Evolutionary conservation across 2,113 vertebrate species (phyloP).

Genomic region (Notothenia rossii): DNA sequence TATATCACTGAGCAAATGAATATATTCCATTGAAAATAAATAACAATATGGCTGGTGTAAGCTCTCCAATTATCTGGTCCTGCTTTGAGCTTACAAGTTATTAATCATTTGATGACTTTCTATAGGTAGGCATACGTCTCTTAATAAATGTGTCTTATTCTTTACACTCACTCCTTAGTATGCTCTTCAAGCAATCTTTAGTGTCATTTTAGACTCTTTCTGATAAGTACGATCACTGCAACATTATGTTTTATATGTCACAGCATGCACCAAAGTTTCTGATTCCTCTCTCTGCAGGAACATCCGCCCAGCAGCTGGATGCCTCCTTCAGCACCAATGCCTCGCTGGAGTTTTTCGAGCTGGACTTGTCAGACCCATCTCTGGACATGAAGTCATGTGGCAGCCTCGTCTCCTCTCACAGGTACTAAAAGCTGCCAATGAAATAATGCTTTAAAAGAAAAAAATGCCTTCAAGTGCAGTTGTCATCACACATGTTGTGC

Average conservation of each 20-base stretch:
- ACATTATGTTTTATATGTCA: background rate
- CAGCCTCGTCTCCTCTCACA: conserved; percentile 90
- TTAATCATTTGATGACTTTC: background rate
- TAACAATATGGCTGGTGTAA: background rate
- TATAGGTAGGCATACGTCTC: background rate
- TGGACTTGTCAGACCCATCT: conserved; percentile 91
- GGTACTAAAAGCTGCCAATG: conserved; percentile 76
- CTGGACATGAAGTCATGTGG: conserved; percentile 95
- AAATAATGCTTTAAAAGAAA: no score
- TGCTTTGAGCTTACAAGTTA: background rate
- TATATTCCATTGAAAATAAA: background rate
- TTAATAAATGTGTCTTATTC: background rate
- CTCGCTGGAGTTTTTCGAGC: conserved; percentile 94
- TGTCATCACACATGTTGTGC: background rate
- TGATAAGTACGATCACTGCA: background rate
- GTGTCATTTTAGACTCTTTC: background rate
- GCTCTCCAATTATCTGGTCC: background rate
- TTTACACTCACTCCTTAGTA: background rate
- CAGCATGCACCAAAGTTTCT: background rate
- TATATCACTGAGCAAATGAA: background rate
- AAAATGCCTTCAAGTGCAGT: background rate
- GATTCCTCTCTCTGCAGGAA: conserved; percentile 84
- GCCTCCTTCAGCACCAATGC: conserved; percentile 97
- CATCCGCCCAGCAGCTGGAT: conserved; percentile 97
- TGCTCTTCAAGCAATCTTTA: background rate